phyloP scores from a whole-genome alignment of 2,888 invertebrate genomes.

The Steinernema hermaphroditum region DNA sequence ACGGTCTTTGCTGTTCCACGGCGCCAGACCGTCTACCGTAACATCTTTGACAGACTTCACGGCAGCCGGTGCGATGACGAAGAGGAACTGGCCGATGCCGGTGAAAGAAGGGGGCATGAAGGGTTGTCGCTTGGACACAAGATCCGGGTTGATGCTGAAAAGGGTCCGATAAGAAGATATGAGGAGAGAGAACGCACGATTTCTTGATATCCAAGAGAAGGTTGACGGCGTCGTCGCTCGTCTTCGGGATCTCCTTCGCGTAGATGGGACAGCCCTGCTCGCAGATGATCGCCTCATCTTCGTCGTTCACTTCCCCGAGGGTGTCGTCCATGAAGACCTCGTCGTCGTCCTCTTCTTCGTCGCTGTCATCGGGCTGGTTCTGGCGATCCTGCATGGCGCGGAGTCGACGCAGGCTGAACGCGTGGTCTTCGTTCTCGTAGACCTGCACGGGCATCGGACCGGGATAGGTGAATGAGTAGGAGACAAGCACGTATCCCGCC shows the following conservation, averaged over 20 bases:
- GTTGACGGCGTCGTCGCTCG: constrained; percentile 5
- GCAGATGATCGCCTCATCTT: not conserved
- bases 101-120: constrained; percentile 21
- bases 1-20: constrained; percentile 21
- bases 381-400: constrained; percentile 17
- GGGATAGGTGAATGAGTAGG: constrained; percentile 21
- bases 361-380: constrained; percentile 5
- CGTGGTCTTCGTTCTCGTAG: constrained; percentile 19
- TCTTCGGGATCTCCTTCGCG: constrained; percentile 8
- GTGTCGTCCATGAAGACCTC: constrained; percentile 22
- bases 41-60: constrained; percentile 18
- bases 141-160: constrained; percentile 5
- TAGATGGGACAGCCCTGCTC: constrained; percentile 10
- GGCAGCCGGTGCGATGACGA: not conserved
- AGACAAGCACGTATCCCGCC: not conserved
- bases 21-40: constrained; percentile 12
- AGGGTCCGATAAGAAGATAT: too few relatives aligned
- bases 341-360: constrained; percentile 7
- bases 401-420: constrained; percentile 20
- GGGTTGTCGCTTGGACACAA: constrained; percentile 8
- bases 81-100: constrained; percentile 8
- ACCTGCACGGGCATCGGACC: constrained; percentile 22
- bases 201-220: not conserved
- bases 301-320: not conserved
- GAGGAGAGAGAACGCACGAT: not conserved